Base-by-base conservation (phyloP, 2,888 invertebrate species). In the Rhopalosiphum nymphaeae region DNA sequence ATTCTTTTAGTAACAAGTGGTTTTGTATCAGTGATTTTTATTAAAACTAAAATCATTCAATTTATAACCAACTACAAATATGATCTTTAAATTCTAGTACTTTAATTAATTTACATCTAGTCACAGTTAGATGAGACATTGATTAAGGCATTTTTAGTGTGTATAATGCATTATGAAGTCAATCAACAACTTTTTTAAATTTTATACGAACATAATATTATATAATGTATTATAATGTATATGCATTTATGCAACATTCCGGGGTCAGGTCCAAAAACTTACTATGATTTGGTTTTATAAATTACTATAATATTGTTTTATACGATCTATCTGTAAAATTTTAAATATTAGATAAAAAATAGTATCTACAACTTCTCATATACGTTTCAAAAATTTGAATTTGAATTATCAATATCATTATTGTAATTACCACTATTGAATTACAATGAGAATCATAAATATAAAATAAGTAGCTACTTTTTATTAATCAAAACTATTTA, bases 211-310 rank as follows among this genome's bases (percentile, higher is more conserved):
- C 5, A 36, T 36, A 67, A 36, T 36, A 36, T 36, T n/a, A 67
- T n/a, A 49, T n/a, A n/a, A n/a, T 49, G 13, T 49, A 10, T 16
- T 67, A 67, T 67, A 67, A 67, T 67, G n/a, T 36, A 16, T n/a
- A 36, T 36, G 67, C 36, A 67, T 67, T n/a, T 67, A 16, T 67
- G n/a, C 16, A 67, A 67, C 67, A 67, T 91, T 91, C 49, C 86
- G 57, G n/a, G n/a, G 57, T 46, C 7, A n/a, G 36, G 46, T 86
- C 13, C 44, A 57, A 84, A 57, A 91, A 91, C n/a, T 16, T 36
- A 86, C 44, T n/a, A 25, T 91, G 61, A 91, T 86, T 86, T n/a
- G 11, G 46, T 57, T 86, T 91, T 91, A 46, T 91, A 46, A 57
- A 86, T 91, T 91, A 86, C 85, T 67, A 61, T 85, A 86, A 25